Evolutionary conservation across 1,140 invertebrate genomes (phyloP).

Genomic region (Caenorhabditis inopinata): DNA sequence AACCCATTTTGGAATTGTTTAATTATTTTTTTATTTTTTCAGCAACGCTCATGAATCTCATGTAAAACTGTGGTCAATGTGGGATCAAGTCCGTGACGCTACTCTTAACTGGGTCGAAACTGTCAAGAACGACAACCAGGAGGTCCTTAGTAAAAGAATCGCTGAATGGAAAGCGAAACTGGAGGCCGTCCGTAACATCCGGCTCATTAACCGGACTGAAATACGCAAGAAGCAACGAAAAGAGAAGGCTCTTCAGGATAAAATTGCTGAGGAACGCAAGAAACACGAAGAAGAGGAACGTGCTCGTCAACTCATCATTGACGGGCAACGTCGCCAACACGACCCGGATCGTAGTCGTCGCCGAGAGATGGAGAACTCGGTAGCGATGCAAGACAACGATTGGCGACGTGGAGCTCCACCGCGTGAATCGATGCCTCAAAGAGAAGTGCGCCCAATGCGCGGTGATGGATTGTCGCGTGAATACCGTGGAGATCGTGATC

Average conservation of each 20-base stretch:
- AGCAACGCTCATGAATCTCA: constrained; percentile 54
- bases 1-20: too few species aligned
- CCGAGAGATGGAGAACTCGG: not conserved
- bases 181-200: constrained; percentile 47
- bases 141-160: constrained; percentile 52
- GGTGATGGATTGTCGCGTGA: not conserved
- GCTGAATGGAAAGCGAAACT: constrained; percentile 42
- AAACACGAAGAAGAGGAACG: constrained; percentile 55
- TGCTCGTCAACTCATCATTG: constrained; percentile 14
- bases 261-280: constrained; percentile 52
- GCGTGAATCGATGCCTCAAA: not conserved
- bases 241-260: constrained; percentile 42
- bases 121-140: constrained; percentile 49
- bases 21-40: constrained; percentile 34
- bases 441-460: not conserved
- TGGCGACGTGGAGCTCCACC: not conserved
- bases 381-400: constrained; percentile 21
- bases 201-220: constrained; percentile 45
- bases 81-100: constrained; percentile 51
- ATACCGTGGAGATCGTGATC: not conserved
- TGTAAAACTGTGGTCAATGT: constrained; percentile 51
- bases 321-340: constrained; percentile 13
- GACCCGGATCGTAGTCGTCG: not conserved
- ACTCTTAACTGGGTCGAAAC: constrained; percentile 54
- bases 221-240: constrained; percentile 49